Conservation (phyloP, 1,140 invertebrate species). For the Physella acuta region DNA sequence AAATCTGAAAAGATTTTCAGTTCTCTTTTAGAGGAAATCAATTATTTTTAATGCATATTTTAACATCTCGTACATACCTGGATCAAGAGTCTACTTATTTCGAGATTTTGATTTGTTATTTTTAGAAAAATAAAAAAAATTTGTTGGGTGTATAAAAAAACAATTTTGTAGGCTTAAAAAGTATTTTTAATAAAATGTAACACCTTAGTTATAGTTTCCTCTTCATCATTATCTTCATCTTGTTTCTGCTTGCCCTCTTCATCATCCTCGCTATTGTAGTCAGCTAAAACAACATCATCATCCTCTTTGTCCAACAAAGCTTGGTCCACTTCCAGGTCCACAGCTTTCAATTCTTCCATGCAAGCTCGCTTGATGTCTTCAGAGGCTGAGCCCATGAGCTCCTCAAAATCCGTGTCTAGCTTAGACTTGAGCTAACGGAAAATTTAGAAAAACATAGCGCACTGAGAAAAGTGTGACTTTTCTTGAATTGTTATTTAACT, state of each 20-base stretch:
- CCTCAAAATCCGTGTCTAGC: slow-evolving; percentile 54
- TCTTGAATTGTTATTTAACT: no score
- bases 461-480: no score
- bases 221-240: slow-evolving; percentile 51
- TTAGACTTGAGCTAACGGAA: slow-evolving; percentile 35
- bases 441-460: no score
- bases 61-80: no score
- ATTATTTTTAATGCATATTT: neutral
- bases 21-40: no score
- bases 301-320: slow-evolving; percentile 49
- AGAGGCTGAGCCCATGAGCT: slow-evolving; percentile 51
- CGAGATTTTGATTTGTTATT: no score
- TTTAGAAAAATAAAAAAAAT: no score
- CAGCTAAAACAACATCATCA: slow-evolving; percentile 59
- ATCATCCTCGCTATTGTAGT: slow-evolving; percentile 64
- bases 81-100: no score
- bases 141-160: no score
- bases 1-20: slow-evolving; percentile 78
- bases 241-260: slow-evolving; percentile 29
- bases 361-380: slow-evolving; percentile 51
- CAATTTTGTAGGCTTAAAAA: no score
- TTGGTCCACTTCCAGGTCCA: slow-evolving; percentile 40
- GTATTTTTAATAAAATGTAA: slow-evolving; percentile 3
- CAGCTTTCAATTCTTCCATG: slow-evolving; percentile 41
- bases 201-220: slow-evolving; percentile 59